Conservation (phyloP, 2,888 invertebrate species). For the Catocala sponsa region DNA sequence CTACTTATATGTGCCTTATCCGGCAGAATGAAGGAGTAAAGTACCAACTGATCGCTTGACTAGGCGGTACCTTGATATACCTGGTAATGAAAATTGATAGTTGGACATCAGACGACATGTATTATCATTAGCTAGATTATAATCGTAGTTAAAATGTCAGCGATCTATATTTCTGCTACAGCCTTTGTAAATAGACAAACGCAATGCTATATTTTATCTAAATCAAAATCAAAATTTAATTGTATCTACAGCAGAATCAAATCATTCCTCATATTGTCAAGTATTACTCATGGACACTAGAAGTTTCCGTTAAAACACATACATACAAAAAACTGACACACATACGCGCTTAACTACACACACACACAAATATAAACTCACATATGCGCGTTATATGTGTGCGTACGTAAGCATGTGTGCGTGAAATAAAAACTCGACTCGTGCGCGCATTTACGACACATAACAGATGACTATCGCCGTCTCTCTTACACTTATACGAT, state of each 20-base stretch:
- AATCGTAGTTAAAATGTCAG: no score
- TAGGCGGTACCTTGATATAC: no score
- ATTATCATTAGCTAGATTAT: no score
- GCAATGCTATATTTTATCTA: conserved; percentile 14
- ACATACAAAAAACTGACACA: conserved; percentile 39
- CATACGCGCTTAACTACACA: conserved; percentile 28
- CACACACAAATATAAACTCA: conserved; percentile 8
- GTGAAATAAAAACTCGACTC: conserved; percentile 70
- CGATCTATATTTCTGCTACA: no score
- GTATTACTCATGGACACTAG: conserved; percentile 70
- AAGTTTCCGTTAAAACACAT: conserved; percentile 74
- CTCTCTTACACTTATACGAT: conserved; percentile 46
- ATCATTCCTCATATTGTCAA: conserved; percentile 67
- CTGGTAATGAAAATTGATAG: no score
- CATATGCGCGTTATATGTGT: conserved; percentile 25
- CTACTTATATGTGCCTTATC: no score
- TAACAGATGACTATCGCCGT: conserved; percentile 63
- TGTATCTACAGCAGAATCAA: conserved; percentile 46
- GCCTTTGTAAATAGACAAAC: no score
- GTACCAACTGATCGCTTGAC: no score
- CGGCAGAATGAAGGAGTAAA: no score
- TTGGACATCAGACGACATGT: no score
- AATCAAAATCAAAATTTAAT: conserved; percentile 28
- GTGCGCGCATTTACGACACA: conserved; percentile 71
- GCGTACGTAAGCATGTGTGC: conserved; percentile 51